phyloP scores from a whole-genome alignment of 2,113 vertebrate species.

The Uria aalge region DNA sequence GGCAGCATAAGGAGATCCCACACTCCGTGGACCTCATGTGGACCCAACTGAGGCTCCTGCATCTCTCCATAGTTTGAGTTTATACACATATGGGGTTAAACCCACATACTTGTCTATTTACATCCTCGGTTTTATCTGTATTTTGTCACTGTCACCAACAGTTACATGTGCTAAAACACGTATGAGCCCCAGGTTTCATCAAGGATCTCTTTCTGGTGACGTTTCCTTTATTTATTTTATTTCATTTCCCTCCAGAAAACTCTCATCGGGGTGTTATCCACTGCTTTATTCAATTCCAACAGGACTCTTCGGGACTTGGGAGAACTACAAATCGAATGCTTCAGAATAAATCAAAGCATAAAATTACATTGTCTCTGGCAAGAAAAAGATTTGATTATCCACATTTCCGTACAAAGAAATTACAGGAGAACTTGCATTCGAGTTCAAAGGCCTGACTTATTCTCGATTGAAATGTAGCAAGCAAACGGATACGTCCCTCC shows the following conservation, averaged over 20 bases:
- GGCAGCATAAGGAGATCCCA: background rate
- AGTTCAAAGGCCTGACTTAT: background rate
- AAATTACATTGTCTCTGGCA: slow-evolving; percentile 43
- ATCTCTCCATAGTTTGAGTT: background rate
- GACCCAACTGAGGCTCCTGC: background rate
- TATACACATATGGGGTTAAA: background rate
- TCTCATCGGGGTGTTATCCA: background rate
- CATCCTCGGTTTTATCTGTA: background rate
- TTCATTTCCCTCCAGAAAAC: background rate
- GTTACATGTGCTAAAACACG: background rate
- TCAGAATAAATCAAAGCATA: slow-evolving; percentile 53
- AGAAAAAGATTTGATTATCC: slow-evolving; percentile 44
- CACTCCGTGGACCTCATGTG: fast-evolving
- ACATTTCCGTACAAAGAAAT: slow-evolving; percentile 29
- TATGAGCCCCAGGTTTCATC: background rate
- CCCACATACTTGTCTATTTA: background rate
- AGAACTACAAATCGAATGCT: background rate
- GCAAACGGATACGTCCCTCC: background rate
- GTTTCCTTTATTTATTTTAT: background rate
- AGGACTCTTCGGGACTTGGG: background rate
- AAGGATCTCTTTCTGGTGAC: background rate
- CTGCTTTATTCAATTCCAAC: slow-evolving; percentile 11
- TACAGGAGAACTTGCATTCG: background rate
- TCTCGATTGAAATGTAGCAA: slow-evolving; percentile 5
- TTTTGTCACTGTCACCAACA: background rate